Base-by-base conservation (phyloP, 2,888 invertebrate genomes). In the Phanerotoma sp. region DNA sequence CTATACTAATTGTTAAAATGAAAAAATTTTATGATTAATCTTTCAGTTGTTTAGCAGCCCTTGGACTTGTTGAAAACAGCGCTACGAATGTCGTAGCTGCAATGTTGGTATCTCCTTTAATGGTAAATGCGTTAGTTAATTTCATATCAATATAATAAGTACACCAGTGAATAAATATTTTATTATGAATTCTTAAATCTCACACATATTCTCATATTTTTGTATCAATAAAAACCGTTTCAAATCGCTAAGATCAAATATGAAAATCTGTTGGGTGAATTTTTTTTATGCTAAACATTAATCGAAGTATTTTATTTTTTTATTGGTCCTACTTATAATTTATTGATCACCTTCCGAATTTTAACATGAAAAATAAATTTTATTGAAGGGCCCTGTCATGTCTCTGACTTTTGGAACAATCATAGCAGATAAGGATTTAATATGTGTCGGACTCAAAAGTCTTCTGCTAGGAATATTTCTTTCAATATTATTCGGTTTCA, bases 321-420 rank as follows among this genome's bases (percentile, higher is more conserved):
- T 22, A n/a, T 32, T 47, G 13, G 15, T 32, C 9, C 38, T 2
- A 21, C 22, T 13, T 20, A 35, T 2, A n/a, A 42, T 32, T 38
- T 16, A 13, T 10, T 13, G n/a, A n/a, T n/a, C n/a, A n/a, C n/a
- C n/a, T n/a, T n/a, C n/a, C n/a, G n/a, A n/a, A n/a, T 25, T 25
- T 25, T 3, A 25, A 25, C 25, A n/a, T n/a, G n/a, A n/a, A n/a
- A n/a, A n/a, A n/a, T n/a, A 11, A 18, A 42, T 49, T 46, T 28
- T 11, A 28, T 22, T 40, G 50, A 64, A 82, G 83, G 91, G 91
- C 1, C 92, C 92, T 1, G 91, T 92, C 11, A 87, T 92, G 85
- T 91, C 91, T n/a, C 84, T 89, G 61, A 90, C 91, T 50, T 92
- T 92, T 73, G 92, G 91, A 6, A 84, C 86, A 18, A 88, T 90